phyloP scores from a whole-genome alignment of 2,113 vertebrate species.

The Phodopus roborovskii region DNA sequence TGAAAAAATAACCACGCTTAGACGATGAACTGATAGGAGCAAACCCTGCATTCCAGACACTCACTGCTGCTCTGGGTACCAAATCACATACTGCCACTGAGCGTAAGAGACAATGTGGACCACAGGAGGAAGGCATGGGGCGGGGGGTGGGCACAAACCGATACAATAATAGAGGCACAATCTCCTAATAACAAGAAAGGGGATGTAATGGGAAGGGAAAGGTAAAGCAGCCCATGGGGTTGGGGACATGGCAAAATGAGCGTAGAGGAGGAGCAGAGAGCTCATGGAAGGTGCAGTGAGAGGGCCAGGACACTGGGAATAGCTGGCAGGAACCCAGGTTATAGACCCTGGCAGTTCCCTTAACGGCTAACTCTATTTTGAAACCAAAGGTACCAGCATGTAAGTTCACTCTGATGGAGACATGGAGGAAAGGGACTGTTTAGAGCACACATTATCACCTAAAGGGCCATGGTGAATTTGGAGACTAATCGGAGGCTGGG shows the following conservation, averaged over 20 bases:
- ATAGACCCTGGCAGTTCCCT: not conserved
- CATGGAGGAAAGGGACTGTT: not conserved
- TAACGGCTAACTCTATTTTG: not conserved
- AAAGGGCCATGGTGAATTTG: not conserved
- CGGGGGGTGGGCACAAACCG: not conserved
- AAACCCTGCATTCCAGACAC: not conserved
- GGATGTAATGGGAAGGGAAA: not conserved
- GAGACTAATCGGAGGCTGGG: not conserved
- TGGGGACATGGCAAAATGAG: not conserved
- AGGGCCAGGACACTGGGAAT: fast-evolving
- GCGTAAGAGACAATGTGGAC: not conserved
- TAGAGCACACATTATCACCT: not conserved
- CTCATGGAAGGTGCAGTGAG: not conserved
- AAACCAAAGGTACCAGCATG: not conserved
- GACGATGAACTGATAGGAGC: not conserved
- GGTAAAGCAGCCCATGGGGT: too few species aligned
- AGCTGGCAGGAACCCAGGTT: not conserved
- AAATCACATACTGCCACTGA: not conserved
- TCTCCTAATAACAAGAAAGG: not conserved
- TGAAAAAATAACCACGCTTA: conserved; percentile 1
- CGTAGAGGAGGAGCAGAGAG: not conserved
- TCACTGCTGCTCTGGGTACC: not conserved
- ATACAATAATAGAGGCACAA: not conserved
- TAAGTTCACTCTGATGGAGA: not conserved
- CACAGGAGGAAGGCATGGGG: not conserved